phyloP scores from a whole-genome alignment of 2,888 invertebrate genomes.

The Noctua comes region DNA sequence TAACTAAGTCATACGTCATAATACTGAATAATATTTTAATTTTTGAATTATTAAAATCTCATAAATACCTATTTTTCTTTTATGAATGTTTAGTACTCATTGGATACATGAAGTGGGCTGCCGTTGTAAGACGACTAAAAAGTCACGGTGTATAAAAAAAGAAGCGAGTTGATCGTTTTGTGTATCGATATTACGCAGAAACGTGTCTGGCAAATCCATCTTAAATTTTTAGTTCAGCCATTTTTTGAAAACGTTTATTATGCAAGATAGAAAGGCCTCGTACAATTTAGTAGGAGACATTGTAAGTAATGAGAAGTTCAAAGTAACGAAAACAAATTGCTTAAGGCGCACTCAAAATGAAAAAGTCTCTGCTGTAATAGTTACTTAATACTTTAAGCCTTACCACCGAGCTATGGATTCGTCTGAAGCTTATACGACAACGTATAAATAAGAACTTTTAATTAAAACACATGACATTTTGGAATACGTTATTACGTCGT shows the following conservation, averaged over 20 bases:
- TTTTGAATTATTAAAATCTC: too few relatives aligned
- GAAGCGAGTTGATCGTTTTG: neutral
- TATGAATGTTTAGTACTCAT: too few relatives aligned
- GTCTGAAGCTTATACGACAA: constrained; percentile 34
- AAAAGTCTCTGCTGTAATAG: constrained; percentile 70
- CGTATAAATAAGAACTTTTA: constrained; percentile 49
- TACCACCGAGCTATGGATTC: constrained; percentile 57
- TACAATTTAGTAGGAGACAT: constrained; percentile 53
- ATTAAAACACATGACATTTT: constrained; percentile 50
- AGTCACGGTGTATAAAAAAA: too few relatives aligned
- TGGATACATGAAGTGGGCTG: too few relatives aligned
- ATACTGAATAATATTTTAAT: too few relatives aligned
- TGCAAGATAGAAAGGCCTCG: constrained; percentile 32
- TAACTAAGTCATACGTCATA: too few relatives aligned
- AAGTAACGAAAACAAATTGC: constrained; percentile 74
- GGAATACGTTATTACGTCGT: constrained; percentile 25
- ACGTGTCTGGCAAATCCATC: constrained; percentile 28
- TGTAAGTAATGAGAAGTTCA: constrained; percentile 71
- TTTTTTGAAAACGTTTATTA: constrained; percentile 39
- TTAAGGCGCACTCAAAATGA: constrained; percentile 68
- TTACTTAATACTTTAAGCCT: constrained; percentile 69
- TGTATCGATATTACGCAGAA: constrained; percentile 21
- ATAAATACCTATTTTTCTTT: too few relatives aligned
- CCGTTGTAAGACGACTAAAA: too few relatives aligned
- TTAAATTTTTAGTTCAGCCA: constrained; percentile 17